phyloP scores from a whole-genome alignment of 37 sponge, comb jelly and placozoan species.

The Oopsacas minuta region DNA sequence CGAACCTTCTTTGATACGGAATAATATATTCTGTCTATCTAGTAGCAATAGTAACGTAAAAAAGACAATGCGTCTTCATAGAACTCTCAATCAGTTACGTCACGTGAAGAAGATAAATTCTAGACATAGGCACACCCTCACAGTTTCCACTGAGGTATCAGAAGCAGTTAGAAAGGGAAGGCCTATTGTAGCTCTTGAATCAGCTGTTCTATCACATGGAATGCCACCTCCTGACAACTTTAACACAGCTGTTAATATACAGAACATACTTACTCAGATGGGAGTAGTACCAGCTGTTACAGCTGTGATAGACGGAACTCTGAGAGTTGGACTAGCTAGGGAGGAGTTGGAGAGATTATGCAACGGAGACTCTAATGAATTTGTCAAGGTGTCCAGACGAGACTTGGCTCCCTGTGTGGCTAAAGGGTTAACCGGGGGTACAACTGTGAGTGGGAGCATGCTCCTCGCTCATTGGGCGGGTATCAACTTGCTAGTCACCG shows the following conservation, averaged over 20 bases:
- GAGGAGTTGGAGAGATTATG: background rate
- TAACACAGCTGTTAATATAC: slow-evolving; percentile 46
- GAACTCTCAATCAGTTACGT: no score
- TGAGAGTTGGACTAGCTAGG: slow-evolving; percentile 42
- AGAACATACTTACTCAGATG: slow-evolving; percentile 35
- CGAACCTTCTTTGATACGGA: no score
- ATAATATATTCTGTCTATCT: no score
- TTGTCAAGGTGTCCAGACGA: slow-evolving; percentile 24
- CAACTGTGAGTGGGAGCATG: slow-evolving; percentile 88
- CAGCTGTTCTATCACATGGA: slow-evolving; percentile 91
- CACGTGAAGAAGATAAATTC: no score
- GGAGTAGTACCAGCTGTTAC: slow-evolving; percentile 76
- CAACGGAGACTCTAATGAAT: background rate
- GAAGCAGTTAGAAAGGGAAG: slow-evolving; percentile 29
- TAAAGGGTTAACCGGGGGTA: slow-evolving; percentile 63
- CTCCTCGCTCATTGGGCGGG: slow-evolving; percentile 65
- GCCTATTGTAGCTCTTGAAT: slow-evolving; percentile 88
- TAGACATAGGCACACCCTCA: background rate
- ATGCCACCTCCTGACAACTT: slow-evolving; percentile 80
- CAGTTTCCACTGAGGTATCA: slow-evolving; percentile 40
- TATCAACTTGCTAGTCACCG: slow-evolving; percentile 83
- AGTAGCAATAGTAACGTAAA: no score
- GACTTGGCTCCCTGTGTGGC: slow-evolving; percentile 20
- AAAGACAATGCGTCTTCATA: background rate
- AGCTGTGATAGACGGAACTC: slow-evolving; percentile 60